A percentile compares a stretch with the other conserved stretches of the same genome.
Evolutionary conservation across 2,797 vertebrate genomes (phyloP).

Genomic region (Ctenochaetus hawaiiensis): DNA sequence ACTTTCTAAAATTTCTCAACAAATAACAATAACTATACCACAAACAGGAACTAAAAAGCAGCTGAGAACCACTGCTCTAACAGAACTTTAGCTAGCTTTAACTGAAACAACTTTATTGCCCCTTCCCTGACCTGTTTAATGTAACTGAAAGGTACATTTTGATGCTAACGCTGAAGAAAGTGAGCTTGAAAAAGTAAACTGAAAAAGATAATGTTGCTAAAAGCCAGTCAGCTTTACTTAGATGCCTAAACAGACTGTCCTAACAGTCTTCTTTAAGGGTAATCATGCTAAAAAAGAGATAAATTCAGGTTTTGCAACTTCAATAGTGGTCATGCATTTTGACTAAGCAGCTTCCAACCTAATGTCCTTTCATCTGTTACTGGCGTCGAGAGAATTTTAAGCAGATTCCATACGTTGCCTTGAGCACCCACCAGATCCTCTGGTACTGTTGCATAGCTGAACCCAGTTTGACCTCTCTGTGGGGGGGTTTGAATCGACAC

Average conservation of each 20-base stretch:
- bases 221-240: background rate
- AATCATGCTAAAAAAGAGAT: no score
- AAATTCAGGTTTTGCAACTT: no score
- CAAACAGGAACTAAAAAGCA: background rate
- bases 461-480: conserved; percentile 8
- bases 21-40: background rate
- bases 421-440: background rate
- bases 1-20: background rate
- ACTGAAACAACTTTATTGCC: background rate
- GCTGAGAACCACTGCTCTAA: background rate
- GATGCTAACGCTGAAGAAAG: background rate
- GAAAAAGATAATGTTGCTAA: background rate
- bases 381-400: background rate
- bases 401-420: background rate
- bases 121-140: background rate
- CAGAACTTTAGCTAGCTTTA: background rate
- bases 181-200: background rate
- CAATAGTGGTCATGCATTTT: no score
- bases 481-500: background rate
- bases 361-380: background rate
- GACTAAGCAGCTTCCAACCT: no score
- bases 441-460: background rate
- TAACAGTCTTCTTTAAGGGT: background rate
- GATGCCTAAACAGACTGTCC: background rate
- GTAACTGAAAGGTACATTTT: background rate